Evolutionary conservation across 2,797 vertebrate species (phyloP).

Genomic region (Enteromius radiatus): DNA sequence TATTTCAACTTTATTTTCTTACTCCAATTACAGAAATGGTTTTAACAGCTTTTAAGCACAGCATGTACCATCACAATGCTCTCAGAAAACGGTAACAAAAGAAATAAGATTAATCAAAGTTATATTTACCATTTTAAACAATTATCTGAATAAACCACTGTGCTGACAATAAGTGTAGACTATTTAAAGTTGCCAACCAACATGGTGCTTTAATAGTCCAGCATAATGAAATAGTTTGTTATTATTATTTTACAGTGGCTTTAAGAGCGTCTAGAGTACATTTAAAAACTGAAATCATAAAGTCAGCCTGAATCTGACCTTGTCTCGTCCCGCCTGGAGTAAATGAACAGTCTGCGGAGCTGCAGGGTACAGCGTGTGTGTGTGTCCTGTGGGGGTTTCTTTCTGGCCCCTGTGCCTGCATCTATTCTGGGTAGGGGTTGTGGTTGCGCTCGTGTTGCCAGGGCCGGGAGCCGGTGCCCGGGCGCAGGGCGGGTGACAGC

Average conservation of each 20-base stretch:
- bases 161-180: not conserved
- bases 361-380: slow-evolving; percentile 61
- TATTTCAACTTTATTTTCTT: not conserved
- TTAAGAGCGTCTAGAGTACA: not conserved
- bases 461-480: slow-evolving; percentile 68
- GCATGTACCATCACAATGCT: not conserved
- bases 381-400: slow-evolving; percentile 70
- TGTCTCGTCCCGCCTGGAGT: slow-evolving; percentile 79
- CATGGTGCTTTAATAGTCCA: not conserved
- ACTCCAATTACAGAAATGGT: not conserved
- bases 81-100: not conserved
- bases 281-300: not conserved
- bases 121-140: not conserved
- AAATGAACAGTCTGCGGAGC: slow-evolving; percentile 85
- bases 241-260: not conserved
- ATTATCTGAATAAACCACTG: not conserved
- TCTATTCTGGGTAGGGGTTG: slow-evolving; percentile 74
- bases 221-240: not conserved
- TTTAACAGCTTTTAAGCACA: not conserved
- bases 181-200: not conserved
- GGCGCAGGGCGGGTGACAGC: slow-evolving; percentile 66
- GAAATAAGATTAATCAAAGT: not conserved
- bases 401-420: slow-evolving; percentile 81
- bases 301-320: slow-evolving; percentile 64
- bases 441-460: slow-evolving; percentile 70